Conservation (phyloP, 2,113 vertebrate species). For the Trematomus loennbergii region DNA sequence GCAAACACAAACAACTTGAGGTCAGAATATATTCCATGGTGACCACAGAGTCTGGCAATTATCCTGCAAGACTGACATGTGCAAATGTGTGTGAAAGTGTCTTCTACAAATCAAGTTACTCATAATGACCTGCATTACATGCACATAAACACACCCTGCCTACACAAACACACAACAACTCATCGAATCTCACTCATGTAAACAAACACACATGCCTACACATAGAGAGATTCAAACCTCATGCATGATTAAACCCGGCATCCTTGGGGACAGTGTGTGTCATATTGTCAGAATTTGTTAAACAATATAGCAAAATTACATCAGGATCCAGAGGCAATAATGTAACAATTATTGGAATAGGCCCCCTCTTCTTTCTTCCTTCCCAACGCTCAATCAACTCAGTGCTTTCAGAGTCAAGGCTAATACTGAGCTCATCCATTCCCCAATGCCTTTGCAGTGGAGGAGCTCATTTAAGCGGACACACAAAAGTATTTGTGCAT, state of each 20-base stretch:
- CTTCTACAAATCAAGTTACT: constrained; percentile 79
- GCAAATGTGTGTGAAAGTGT: constrained; percentile 74
- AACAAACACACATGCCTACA: constrained; percentile 56
- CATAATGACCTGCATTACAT: constrained; percentile 72
- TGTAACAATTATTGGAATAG: constrained; percentile 81
- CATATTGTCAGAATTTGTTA: constrained; percentile 84
- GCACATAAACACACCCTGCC: constrained; percentile 63
- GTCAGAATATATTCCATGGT: constrained; percentile 73
- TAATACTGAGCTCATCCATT: constrained; percentile 85
- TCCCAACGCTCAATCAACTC: constrained; percentile 79
- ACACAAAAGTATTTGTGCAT: constrained; percentile 86
- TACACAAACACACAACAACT: constrained; percentile 43
- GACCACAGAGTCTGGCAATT: constrained; percentile 74
- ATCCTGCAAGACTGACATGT: constrained; percentile 79
- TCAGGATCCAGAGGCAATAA: constrained; percentile 84
- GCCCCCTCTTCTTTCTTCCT: constrained; percentile 52
- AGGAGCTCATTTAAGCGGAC: constrained; percentile 86
- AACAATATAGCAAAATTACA: constrained; percentile 84
- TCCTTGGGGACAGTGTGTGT: constrained; percentile 80
- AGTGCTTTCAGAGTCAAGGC: constrained; percentile 79
- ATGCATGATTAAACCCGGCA: constrained; percentile 80
- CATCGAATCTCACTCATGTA: constrained; percentile 38
- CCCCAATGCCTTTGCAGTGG: constrained; percentile 83
- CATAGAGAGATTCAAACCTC: constrained; percentile 63
- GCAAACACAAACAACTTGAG: constrained; percentile 71